phyloP scores from a whole-genome alignment of 2,888 invertebrate genomes.

The Dynastes maya region DNA sequence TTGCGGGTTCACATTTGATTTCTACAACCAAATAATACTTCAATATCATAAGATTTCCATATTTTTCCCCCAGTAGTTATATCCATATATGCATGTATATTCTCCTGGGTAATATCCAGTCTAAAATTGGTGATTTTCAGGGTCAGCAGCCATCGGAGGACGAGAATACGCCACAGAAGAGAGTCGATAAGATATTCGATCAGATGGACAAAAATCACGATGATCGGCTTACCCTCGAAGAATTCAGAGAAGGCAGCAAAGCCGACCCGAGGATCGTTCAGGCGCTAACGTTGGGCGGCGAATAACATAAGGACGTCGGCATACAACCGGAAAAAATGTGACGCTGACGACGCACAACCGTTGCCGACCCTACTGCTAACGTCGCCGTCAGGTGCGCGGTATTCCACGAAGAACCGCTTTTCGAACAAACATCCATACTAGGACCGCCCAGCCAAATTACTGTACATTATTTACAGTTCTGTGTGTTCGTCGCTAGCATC shows the following conservation, averaged over 20 bases:
- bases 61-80: too few species aligned
- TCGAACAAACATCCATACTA: constrained; percentile 29
- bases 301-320: constrained; percentile 71
- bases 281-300: constrained; percentile 90
- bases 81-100: background rate
- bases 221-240: constrained; percentile 94
- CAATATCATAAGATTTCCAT: too few species aligned
- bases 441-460: constrained; percentile 43
- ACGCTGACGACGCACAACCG: constrained; percentile 56
- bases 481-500: constrained; percentile 33
- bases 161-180: constrained; percentile 94
- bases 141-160: constrained; percentile 92
- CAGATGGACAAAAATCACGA: constrained; percentile 99
- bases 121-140: constrained; percentile 71
- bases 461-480: constrained; percentile 41
- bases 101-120: background rate
- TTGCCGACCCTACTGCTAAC: background rate
- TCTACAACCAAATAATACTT: too few species aligned
- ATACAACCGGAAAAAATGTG: constrained; percentile 65
- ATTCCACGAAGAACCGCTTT: constrained; percentile 12
- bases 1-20: too few species aligned
- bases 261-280: constrained; percentile 98
- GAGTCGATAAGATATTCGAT: constrained; percentile 98
- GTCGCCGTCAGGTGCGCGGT: constrained; percentile 21
- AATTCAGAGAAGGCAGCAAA: constrained; percentile 98